Base-by-base conservation (phyloP, 2,888 invertebrate genomes). In the Dilophus febrilis region DNA sequence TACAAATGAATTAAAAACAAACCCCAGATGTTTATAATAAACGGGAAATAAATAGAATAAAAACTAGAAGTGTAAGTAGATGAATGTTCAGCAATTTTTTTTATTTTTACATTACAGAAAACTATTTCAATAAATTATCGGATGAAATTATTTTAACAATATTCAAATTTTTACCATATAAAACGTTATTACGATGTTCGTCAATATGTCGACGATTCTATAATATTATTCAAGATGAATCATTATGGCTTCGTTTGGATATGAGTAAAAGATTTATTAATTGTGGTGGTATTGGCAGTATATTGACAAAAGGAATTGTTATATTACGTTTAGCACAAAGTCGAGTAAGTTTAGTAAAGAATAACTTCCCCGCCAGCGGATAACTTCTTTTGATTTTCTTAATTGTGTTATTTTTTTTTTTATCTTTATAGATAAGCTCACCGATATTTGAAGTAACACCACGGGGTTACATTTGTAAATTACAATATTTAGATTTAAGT, bases 401-500 rank as follows among this genome's bases (percentile, higher is more conserved):
- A n/a, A n/a, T n/a, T n/a, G n/a, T n/a, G n/a, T n/a, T n/a, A n/a
- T n/a, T n/a, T n/a, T n/a, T n/a, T n/a, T n/a, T n/a, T n/a, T n/a
- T n/a, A n/a, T n/a, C n/a, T n/a, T n/a, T n/a, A n/a, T 61, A 22
- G 61, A 64, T 45, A 68, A 59, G 45, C 43, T 48, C 38, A 55
- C 66, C 46, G 65, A 77, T 40, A 58, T 87, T n/a, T 75, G 80
- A 49, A 2, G 6, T 19, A 10, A 16, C 33, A 19, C 34, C 30
- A n/a, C 14, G 8, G 4, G 19, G 17, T 17, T 51, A 48, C 29
- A 47, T 64, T 37, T 58, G 68, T 41, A 71, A 81, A 41, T 59
- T 92, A n/a, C 79, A 85, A 51, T 88, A 78, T 59, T 62, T 92
- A 44, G 92, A 92, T 60, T 66, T 92, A 11, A 86, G 87, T 53